Evolutionary conservation across 1,140 invertebrate genomes (phyloP).

Genomic region (Cotesia typhae): DNA sequence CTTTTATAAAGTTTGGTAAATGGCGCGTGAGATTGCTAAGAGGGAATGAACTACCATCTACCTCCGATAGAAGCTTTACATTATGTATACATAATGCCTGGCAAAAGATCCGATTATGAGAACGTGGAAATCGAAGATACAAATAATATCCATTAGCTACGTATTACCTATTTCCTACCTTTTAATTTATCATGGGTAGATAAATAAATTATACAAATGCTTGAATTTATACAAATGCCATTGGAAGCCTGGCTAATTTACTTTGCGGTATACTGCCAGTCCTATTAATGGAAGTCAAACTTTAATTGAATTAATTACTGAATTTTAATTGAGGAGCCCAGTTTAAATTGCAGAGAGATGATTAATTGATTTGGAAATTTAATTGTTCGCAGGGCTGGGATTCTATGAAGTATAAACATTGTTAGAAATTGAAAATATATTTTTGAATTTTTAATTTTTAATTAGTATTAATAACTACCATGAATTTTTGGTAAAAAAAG

Average conservation of each 20-base stretch:
- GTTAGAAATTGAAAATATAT: too few relatives aligned
- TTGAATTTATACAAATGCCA: background rate
- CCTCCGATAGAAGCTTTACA: too few relatives aligned
- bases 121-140: too few relatives aligned
- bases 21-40: constrained; percentile 10
- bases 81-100: too few relatives aligned
- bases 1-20: constrained; percentile 36
- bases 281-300: constrained; percentile 3
- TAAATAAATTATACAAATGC: too few relatives aligned
- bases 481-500: too few relatives aligned
- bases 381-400: background rate
- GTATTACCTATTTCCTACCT: too few relatives aligned
- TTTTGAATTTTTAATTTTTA: too few relatives aligned
- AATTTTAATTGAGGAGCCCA: background rate
- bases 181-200: too few relatives aligned
- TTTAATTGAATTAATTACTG: background rate
- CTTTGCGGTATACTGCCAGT: background rate
- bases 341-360: background rate
- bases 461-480: too few relatives aligned
- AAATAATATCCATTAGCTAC: too few relatives aligned
- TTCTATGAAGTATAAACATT: background rate
- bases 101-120: background rate
- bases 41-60: background rate
- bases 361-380: background rate
- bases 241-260: background rate